Base-by-base conservation (phyloP, 2,888 invertebrate species). In the Caenorhabditis macrosperma region DNA sequence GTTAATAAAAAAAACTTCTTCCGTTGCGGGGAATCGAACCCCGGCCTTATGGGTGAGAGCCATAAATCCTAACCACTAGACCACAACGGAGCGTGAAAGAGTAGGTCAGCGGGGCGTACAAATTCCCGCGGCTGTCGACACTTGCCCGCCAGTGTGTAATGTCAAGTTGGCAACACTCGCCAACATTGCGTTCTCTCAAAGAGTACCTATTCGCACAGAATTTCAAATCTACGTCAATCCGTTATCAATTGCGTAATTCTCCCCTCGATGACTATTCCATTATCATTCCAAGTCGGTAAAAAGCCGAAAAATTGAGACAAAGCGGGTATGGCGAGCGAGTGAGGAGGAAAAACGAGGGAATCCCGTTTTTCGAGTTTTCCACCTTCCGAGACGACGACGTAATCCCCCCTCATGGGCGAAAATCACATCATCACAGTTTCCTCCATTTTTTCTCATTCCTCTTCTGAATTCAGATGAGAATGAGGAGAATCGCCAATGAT, bases 1-100 rank as follows among this genome's bases (percentile, higher is more conserved):
- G 38, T 38, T 38, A 38, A 38, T 38, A 38, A 38, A 38, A n/a
- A n/a, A 38, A 38, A 38, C 7, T 38, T 38, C 38, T 12, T 33
- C 33, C 81, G 81, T 78, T 82, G 78, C 82, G 69, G 81, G 81
- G 81, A 81, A 81, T 82, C 82, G 82, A 82, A 82, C 82, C 82
- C 82, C 72, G 80, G 82, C 82, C 80, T 80, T 82, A 78, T 81
- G 82, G 82, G 82, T 82, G 82, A 82, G 80, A 82, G 82, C 82
- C 82, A 81, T 78, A 82, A 82, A 82, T 82, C 82, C 82, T 82
- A 82, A 82, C 82, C 82, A 82, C 82, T 82, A 82, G 82, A 82
- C 79, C 79, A 82, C 75, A 74, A 77, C 77, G 67, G 76, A 77
- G 59, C 60, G 48, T 69, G 52, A 9, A n/a, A n/a, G n/a, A n/a